Percentiles rank a stretch among this genome's conserved stretches.
Evolutionary conservation across 2,888 invertebrate genomes (phyloP).

Genomic region (Drosophila fulvimacula): DNA sequence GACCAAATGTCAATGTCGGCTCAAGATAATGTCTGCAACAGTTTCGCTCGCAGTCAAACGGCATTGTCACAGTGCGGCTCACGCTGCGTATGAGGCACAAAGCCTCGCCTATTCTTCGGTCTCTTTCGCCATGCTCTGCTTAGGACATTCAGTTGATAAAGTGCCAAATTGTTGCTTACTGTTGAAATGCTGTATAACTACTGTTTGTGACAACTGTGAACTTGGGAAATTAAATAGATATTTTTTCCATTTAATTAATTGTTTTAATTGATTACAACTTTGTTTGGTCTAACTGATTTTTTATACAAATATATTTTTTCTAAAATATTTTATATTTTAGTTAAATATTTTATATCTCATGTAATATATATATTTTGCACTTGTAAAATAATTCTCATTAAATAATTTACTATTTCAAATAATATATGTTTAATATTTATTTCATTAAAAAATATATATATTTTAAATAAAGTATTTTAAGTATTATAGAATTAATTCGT

Average conservation of each 20-base stretch:
- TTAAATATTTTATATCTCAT: no score
- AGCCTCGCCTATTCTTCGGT: background rate
- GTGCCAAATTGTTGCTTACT: background rate
- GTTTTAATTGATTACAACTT: background rate
- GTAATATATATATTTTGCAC: no score
- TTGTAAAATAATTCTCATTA: no score
- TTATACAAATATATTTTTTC: no score
- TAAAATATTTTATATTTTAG: no score
- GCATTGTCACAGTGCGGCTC: background rate
- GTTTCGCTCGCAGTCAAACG: conserved; percentile 1
- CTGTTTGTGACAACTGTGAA: background rate
- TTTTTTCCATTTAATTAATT: background rate
- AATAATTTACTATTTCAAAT: no score
- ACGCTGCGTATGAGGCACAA: conserved; percentile 35
- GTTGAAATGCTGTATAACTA: background rate
- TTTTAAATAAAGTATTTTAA: no score
- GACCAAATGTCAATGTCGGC: conserved; percentile 74
- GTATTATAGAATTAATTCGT: no score
- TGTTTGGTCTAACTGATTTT: background rate
- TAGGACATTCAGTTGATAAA: background rate
- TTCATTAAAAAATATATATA: no score
- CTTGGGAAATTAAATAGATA: background rate
- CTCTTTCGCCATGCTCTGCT: background rate
- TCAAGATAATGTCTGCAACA: conserved; percentile 53
- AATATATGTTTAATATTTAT: no score